A percentile compares a stretch with the other conserved stretches of the same genome.
These are phyloP conservation scores for Physocephala rufipes DNA, from an alignment of 2,888 invertebrate species.

Conservation along the genomic window DNA sequence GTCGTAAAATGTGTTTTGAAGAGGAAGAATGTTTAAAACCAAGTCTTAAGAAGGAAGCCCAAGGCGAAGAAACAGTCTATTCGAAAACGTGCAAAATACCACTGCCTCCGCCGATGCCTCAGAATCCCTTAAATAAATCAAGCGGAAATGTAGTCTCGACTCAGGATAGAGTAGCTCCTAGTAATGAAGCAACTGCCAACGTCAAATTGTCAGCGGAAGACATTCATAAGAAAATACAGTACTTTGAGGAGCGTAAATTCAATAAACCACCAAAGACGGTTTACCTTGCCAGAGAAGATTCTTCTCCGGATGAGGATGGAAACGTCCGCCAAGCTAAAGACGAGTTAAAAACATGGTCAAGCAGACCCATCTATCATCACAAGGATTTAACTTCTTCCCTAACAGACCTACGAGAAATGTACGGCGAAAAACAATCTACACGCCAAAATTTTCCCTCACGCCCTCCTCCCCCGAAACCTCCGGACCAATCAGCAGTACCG, in stretches of 20 bases:
- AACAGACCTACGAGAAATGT: conserved; percentile 81
- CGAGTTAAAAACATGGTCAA: conserved; percentile 57
- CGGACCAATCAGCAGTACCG: conserved; percentile 60
- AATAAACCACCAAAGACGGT: conserved; percentile 67
- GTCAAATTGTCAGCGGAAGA: conserved; percentile 68
- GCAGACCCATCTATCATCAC: conserved; percentile 62
- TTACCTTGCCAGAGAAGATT: conserved; percentile 69
- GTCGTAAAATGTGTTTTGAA: conserved; percentile 42
- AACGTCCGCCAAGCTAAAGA: conserved; percentile 67
- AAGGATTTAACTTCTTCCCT: conserved; percentile 63
- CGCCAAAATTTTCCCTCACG: conserved; percentile 63
- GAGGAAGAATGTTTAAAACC: conserved; percentile 38
- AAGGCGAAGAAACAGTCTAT: conserved; percentile 73
- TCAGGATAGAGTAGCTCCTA: neutral
- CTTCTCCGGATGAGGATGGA: conserved; percentile 67
- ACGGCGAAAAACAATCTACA: conserved; percentile 74
- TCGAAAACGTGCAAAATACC: conserved; percentile 52
- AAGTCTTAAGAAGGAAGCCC: conserved; percentile 57
- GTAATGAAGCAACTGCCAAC: neutral
- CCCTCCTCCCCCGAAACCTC: conserved; percentile 68
- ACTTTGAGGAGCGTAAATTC: conserved; percentile 77
- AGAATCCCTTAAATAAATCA: neutral
- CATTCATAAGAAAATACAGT: conserved; percentile 76
- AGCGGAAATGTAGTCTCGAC: neutral
- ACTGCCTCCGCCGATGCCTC: conserved; percentile 37